Percentiles rank a stretch among this genome's conserved stretches.
Conservation (phyloP, 2,113 vertebrate species). For the Tinamus guttatus region DNA sequence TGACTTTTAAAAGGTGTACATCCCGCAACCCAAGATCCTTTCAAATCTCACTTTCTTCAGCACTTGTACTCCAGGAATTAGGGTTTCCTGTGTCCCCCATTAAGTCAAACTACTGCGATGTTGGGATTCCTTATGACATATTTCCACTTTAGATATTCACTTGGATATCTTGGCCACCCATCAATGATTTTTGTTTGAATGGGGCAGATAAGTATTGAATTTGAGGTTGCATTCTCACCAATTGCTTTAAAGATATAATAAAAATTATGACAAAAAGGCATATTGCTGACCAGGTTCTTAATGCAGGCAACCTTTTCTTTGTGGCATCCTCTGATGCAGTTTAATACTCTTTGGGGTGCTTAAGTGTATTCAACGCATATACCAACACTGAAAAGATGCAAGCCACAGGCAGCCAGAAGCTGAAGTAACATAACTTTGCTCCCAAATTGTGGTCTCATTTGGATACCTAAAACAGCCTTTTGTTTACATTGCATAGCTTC, state of each 20-base stretch:
- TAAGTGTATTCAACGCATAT: not conserved
- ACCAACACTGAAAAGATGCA: not conserved
- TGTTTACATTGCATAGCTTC: conserved; percentile 44
- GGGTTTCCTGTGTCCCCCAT: not conserved
- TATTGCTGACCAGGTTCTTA: not conserved
- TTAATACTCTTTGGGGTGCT: not conserved
- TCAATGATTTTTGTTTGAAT: not conserved
- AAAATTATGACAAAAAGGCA: not conserved
- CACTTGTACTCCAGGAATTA: not conserved
- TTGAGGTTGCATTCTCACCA: not conserved
- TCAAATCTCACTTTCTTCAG: not conserved
- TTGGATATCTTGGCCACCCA: not conserved
- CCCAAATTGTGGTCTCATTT: not conserved
- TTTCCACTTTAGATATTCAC: not conserved
- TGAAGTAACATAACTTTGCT: not conserved
- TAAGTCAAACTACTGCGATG: not conserved
- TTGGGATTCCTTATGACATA: not conserved
- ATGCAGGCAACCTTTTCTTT: not conserved
- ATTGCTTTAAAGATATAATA: not conserved
- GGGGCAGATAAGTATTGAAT: not conserved
- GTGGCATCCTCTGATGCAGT: not conserved
- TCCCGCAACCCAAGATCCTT: not conserved
- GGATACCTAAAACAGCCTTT: not conserved
- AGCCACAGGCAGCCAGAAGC: not conserved
- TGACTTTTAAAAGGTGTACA: not conserved